These are phyloP conservation scores for Cryptocheilus praepositus DNA, from an alignment of 2,888 invertebrate species.

Conservation along the genomic window DNA sequence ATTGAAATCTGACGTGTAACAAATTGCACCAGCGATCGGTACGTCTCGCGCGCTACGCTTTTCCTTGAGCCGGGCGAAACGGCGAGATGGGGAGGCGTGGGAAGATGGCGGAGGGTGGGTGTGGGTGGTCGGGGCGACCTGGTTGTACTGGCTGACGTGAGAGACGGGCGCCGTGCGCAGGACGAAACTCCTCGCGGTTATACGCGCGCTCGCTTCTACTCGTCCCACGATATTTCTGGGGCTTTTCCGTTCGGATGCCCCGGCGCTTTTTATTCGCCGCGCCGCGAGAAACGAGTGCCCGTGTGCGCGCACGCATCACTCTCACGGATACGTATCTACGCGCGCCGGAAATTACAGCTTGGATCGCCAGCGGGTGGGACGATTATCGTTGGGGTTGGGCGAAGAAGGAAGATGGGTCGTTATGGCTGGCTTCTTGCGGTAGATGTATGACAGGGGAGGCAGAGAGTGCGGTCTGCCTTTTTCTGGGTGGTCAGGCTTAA, in stretches of 20 bases:
- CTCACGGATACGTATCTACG: no score
- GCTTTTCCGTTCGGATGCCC: slow-evolving; percentile 8
- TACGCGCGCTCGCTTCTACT: background rate
- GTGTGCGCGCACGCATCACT: no score
- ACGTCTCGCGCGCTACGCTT: slow-evolving; percentile 17
- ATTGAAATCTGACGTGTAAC: slow-evolving; percentile 62
- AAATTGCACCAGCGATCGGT: slow-evolving; percentile 53
- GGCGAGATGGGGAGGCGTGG: background rate
- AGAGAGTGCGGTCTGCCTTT: no score
- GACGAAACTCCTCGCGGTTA: slow-evolving; percentile 4
- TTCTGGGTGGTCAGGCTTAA: no score
- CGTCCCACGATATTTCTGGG: background rate
- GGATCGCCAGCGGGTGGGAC: no score
- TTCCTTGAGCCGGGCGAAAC: background rate
- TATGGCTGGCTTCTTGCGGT: no score
- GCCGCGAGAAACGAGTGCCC: no score
- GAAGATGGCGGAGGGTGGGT: background rate
- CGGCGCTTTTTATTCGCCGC: background rate
- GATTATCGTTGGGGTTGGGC: no score
- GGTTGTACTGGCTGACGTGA: background rate
- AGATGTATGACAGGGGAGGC: no score
- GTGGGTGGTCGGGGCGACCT: slow-evolving; percentile 4
- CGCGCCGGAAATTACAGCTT: no score
- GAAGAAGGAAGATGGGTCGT: no score
- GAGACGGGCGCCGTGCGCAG: background rate